Conservation (phyloP, 2,888 invertebrate species). For the Erynnis tages region DNA sequence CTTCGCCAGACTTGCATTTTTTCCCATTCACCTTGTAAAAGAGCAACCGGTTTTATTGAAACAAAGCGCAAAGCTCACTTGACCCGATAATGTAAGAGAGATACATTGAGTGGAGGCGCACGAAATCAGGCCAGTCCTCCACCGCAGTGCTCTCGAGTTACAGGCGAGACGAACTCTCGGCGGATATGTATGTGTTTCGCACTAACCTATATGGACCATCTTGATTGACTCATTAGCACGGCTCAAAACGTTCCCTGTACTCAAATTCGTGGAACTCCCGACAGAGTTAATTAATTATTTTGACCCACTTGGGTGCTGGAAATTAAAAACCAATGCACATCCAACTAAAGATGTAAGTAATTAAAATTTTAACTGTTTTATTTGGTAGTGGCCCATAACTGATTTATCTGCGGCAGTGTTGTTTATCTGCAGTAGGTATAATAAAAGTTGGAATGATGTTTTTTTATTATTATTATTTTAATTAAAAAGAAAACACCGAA, state of each 20-base stretch:
- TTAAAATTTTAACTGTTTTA: too few relatives aligned
- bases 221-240: constrained; percentile 14
- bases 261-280: neutral
- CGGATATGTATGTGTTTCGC: constrained; percentile 13
- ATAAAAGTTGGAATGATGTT: too few relatives aligned
- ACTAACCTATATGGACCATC: constrained; percentile 15
- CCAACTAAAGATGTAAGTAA: too few relatives aligned
- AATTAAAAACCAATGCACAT: too few relatives aligned
- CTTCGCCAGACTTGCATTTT: constrained; percentile 8
- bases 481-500: too few relatives aligned
- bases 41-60: constrained; percentile 14
- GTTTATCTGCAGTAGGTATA: too few relatives aligned
- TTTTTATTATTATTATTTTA: too few relatives aligned
- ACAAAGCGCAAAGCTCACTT: constrained; percentile 22
- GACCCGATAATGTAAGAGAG: constrained; percentile 10
- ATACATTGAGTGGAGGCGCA: neutral
- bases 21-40: constrained; percentile 12
- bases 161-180: constrained; percentile 6
- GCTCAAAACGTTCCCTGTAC: constrained; percentile 1
- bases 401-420: too few relatives aligned
- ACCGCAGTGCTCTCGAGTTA: constrained; percentile 11
- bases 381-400: too few relatives aligned
- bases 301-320: constrained; percentile 1
- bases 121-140: constrained; percentile 14
- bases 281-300: constrained; percentile 4